Base-by-base conservation (phyloP, 2,113 vertebrate species). In the Etheostoma spectabile region DNA sequence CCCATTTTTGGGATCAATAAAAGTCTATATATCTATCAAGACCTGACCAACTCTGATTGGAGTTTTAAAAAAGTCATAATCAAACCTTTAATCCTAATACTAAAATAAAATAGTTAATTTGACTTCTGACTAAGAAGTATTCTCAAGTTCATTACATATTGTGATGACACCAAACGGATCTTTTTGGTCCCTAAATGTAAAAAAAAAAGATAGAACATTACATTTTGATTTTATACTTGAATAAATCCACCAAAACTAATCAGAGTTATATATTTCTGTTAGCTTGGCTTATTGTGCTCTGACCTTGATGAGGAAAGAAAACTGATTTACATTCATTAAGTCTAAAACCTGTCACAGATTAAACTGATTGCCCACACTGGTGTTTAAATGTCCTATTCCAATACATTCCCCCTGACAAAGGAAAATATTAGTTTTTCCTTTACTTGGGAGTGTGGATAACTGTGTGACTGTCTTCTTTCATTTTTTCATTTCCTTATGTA, bases 401-500 rank as follows among this genome's bases (percentile, higher is more conserved):
- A 82, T 38, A 82, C 59, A 48, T 62, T 82, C 57, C 65, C 61
- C 75, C 64, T 79, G 76, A 89, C 49, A 12, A 83, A 88, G 77
- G 73, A 64, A 45, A 73, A 77, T 21, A 78, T 87, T 56, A 73
- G 78, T 84, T 86, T 90, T 80, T 89, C 79, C 69, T 88, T 77
- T 87, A 79, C 57, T 72, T 42, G 24, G 73, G 24, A 11, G 61
- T 1, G 5, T 16, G 52, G 67, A 77, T 61, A 55, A 63, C 69
- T 70, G 67, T 81, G 67, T 82, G 86, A 85, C 86, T 86, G 78
- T 88, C 78, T 88, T 79, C 86, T 92, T 92, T 93, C 86, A 88
- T 90, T 93, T 91, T 91, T 77, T 86, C 85, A 90, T 86, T 88
- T 90, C 84, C 84, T 89, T 84, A 85, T 88, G 88, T 91, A 93